phyloP scores from a whole-genome alignment of 1,140 invertebrate genomes.

The Eupeodes corollae region DNA sequence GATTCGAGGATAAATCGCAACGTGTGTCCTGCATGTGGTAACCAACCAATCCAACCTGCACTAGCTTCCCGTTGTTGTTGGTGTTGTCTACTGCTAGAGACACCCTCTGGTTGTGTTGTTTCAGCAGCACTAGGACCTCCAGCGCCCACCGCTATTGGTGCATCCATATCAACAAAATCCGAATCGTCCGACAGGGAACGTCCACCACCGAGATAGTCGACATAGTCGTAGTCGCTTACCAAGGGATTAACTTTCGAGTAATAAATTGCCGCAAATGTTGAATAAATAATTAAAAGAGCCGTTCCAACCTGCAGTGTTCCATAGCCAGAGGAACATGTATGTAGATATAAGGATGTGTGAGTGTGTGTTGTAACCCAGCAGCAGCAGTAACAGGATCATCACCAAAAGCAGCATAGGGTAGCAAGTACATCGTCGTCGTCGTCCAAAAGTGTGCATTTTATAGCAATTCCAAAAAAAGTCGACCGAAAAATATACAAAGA shows the following conservation, averaged over 20 bases:
- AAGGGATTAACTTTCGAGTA: slow-evolving; percentile 74
- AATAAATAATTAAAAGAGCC: slow-evolving; percentile 64
- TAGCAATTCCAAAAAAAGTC: too few relatives aligned
- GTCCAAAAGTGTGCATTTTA: too few relatives aligned
- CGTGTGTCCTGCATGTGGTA: slow-evolving; percentile 24
- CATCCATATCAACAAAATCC: slow-evolving; percentile 23
- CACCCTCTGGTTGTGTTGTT: not conserved
- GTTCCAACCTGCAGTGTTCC: slow-evolving; percentile 51
- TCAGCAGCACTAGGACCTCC: not conserved
- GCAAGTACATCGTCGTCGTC: too few relatives aligned
- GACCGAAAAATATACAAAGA: too few relatives aligned
- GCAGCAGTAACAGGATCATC: too few relatives aligned
- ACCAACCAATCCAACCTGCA: slow-evolving; percentile 16
- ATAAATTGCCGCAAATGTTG: slow-evolving; percentile 69
- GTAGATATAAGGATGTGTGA: too few relatives aligned
- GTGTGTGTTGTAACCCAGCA: too few relatives aligned
- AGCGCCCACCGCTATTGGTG: slow-evolving; percentile 11
- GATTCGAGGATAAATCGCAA: slow-evolving; percentile 32
- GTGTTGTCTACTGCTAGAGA: slow-evolving; percentile 5
- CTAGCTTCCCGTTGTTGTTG: slow-evolving; percentile 1
- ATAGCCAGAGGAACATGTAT: too few relatives aligned
- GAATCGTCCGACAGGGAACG: slow-evolving; percentile 41
- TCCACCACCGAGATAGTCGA: slow-evolving; percentile 50
- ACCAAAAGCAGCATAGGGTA: too few relatives aligned
- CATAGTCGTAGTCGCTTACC: slow-evolving; percentile 59